Evolutionary conservation across 2,888 invertebrate genomes (phyloP), one percentile per base, ranked within the genome.

Genomic region (Abrostola triplasia): DNA sequence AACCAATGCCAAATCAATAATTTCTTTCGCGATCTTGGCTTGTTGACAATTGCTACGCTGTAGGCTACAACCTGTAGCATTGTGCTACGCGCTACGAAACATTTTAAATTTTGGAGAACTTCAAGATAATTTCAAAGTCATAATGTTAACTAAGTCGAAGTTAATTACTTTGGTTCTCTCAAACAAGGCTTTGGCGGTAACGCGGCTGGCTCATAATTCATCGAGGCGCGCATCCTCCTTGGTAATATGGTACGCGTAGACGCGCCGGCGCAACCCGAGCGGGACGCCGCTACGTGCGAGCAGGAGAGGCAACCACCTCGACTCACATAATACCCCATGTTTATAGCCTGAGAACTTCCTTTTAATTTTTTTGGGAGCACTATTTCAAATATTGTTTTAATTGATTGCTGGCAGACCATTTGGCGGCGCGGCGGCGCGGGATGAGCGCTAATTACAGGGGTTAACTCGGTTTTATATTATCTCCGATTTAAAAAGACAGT

Each of bases 381-480:
- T 90, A 93, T 93, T 93, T 92, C 92, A 93, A 94, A 94, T 94
- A 94, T 94, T 93, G 93, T 93, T 93, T 93, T 93, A 93, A 93
- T 93, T 92, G 93, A 93, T 93, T 92, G 92, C 92, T 85, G 86
- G 88, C 89, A 93, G 92, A 93, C 91, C 90, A 90, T 90, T 90
- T 88, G 93, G 92, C 92, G 92, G 91, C 89, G 85, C 76, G 81
- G 79, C 82, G 82, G 81, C 67, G 76, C 81, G 81, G 81, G 83
- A 82, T 81, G 81, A 80, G 70, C 79, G 79, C 83, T 92, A 92
- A 93, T 92, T 93, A 92, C 87, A 88, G 89, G 85, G 90, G 84
- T 85, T 86, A 84, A 86, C 83, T 81, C 77, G 67, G 80, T 82
- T 86, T 84, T 81, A 86, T 86, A 86, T 88, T 84, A 86, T 84